phyloP scores from a whole-genome alignment of 2,888 invertebrate genomes.

The Chloroclystis v-ata region DNA sequence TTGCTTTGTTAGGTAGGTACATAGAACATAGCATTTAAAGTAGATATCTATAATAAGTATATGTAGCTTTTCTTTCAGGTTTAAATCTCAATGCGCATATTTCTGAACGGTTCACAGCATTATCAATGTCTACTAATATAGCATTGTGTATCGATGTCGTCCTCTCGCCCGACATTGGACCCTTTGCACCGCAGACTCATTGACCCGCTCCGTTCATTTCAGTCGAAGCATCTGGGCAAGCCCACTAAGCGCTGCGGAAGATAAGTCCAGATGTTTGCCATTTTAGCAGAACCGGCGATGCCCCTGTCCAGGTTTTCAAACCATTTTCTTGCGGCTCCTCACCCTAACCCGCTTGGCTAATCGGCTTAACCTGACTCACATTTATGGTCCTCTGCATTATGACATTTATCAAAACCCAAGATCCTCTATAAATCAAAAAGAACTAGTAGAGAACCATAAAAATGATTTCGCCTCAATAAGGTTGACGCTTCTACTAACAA shows the following conservation, averaged over 20 bases:
- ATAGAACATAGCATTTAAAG: neutral
- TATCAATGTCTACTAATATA: slow-evolving; percentile 24
- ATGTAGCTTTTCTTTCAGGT: slow-evolving; percentile 13
- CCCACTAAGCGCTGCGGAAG: slow-evolving; percentile 63
- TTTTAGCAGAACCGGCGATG: slow-evolving; percentile 53
- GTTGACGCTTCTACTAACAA: slow-evolving; percentile 63
- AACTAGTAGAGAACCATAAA: slow-evolving; percentile 1
- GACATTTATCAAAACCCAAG: neutral
- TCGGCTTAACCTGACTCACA: slow-evolving; percentile 14
- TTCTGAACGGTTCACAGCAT: slow-evolving; percentile 13
- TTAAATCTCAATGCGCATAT: slow-evolving; percentile 10
- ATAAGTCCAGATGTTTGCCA: slow-evolving; percentile 44
- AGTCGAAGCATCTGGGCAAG: slow-evolving; percentile 76
- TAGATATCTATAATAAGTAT: neutral
- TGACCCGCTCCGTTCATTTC: slow-evolving; percentile 66
- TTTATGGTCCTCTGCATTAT: neutral
- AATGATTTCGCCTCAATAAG: slow-evolving; percentile 35
- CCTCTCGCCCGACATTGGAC: slow-evolving; percentile 24
- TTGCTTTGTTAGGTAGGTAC: too few species aligned
- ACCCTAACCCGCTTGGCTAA: slow-evolving; percentile 33
- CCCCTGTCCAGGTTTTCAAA: slow-evolving; percentile 59
- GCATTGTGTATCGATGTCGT: slow-evolving; percentile 34
- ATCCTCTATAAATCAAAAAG: too few species aligned
- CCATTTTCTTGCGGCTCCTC: slow-evolving; percentile 55
- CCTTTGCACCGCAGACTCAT: slow-evolving; percentile 22